Conservation (phyloP, 2,113 vertebrate genomes). For the Pomatostomus ruficeps region DNA sequence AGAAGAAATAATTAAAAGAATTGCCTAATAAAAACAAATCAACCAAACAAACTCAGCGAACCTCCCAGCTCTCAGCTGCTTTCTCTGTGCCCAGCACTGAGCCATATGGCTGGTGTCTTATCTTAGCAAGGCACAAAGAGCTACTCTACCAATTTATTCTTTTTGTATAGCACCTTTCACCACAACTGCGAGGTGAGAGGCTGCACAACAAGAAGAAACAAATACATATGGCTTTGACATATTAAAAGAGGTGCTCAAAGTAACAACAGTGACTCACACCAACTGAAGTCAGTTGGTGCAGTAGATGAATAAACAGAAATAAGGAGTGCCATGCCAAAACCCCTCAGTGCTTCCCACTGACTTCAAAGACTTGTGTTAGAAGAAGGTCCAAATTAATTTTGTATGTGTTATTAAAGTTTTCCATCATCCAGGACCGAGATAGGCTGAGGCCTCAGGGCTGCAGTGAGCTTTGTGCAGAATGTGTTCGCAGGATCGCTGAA, state of each 20-base stretch:
- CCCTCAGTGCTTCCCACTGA: neutral
- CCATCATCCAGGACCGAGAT: constrained; percentile 26
- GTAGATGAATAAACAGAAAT: neutral
- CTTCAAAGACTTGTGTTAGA: constrained; percentile 32
- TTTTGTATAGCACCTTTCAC: neutral
- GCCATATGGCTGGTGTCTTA: neutral
- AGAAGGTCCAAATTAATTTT: constrained; percentile 36
- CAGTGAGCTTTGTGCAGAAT: neutral
- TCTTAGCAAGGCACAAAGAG: neutral
- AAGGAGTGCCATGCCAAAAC: neutral
- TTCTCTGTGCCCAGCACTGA: neutral
- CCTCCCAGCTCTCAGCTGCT: neutral
- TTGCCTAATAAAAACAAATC: neutral
- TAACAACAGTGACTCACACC: neutral
- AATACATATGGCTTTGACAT: neutral
- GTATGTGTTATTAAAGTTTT: constrained; percentile 32
- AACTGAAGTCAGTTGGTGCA: neutral
- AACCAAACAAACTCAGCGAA: neutral
- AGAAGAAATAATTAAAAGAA: neutral
- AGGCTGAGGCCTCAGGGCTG: neutral
- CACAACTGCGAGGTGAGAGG: neutral
- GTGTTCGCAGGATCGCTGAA: neutral
- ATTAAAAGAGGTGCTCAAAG: neutral
- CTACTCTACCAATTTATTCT: neutral
- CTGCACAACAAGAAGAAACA: neutral